phyloP scores from a whole-genome alignment of 2,113 vertebrate species.

The Caracal caracal region DNA sequence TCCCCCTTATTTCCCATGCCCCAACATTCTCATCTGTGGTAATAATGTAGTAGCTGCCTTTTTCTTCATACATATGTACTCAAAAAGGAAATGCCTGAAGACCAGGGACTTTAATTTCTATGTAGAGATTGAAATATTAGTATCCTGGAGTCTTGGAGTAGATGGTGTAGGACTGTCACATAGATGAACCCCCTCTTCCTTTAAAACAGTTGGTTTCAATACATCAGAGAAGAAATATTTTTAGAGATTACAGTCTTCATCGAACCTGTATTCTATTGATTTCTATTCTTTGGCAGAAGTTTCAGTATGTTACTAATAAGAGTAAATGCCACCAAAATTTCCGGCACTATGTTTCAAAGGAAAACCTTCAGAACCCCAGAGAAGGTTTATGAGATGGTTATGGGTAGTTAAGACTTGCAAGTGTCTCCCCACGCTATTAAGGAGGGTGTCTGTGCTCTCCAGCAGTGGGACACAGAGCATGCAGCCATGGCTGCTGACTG shows the following conservation, averaged over 20 bases:
- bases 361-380: background rate
- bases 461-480: constrained; percentile 69
- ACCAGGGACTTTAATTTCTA: background rate
- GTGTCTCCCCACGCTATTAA: constrained; percentile 65
- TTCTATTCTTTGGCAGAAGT: constrained; percentile 4
- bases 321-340: background rate
- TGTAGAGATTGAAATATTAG: background rate
- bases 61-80: background rate
- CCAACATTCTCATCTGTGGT: background rate
- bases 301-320: background rate
- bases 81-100: background rate
- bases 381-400: constrained; percentile 64
- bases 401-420: constrained; percentile 67
- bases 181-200: background rate
- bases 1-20: background rate
- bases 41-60: background rate
- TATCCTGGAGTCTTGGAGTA: background rate
- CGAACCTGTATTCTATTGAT: background rate
- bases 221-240: background rate
- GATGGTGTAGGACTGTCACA: background rate
- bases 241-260: background rate
- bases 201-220: background rate
- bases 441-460: constrained; percentile 60
- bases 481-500: constrained; percentile 85
- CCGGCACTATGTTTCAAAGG: background rate